These are phyloP conservation scores for Lutraria rhynchaena DNA, from an alignment of 1,140 invertebrate species.

Conservation along the genomic window DNA sequence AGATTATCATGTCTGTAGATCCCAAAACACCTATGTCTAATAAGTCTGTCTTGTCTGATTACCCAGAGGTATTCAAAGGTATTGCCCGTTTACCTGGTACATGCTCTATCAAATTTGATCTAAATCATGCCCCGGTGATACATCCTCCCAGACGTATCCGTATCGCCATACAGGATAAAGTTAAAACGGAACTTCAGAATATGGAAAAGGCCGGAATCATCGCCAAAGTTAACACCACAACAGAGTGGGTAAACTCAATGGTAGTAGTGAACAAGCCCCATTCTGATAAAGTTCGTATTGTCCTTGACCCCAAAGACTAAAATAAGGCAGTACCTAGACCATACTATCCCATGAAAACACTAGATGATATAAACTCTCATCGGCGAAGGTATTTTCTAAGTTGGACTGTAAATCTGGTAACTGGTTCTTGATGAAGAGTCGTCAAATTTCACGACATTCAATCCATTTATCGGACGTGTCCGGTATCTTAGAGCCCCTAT, in stretches of 20 bases:
- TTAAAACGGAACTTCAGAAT: constrained; percentile 54
- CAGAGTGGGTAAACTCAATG: too few relatives aligned
- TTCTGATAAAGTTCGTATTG: constrained; percentile 37
- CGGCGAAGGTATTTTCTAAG: too few relatives aligned
- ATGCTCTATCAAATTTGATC: too few relatives aligned
- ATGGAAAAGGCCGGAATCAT: constrained; percentile 68
- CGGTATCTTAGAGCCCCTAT: constrained; percentile 57
- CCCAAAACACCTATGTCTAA: too few relatives aligned
- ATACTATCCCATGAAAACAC: constrained; percentile 54
- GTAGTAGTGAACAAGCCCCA: constrained; percentile 64
- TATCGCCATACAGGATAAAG: constrained; percentile 32
- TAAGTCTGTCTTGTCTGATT: too few relatives aligned
- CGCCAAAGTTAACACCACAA: too few relatives aligned
- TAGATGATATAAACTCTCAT: constrained; percentile 63
- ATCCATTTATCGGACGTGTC: constrained; percentile 68
- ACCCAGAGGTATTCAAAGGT: too few relatives aligned
- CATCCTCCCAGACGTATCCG: not conserved
- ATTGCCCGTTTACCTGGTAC: too few relatives aligned
- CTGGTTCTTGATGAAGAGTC: constrained; percentile 68
- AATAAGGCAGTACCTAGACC: constrained; percentile 51
- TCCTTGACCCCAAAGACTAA: constrained; percentile 57
- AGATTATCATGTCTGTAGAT: too few relatives aligned
- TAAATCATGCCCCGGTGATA: too few relatives aligned
- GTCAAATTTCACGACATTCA: constrained; percentile 70
- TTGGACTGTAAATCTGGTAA: constrained; percentile 68